phyloP scores from a whole-genome alignment of 2,888 invertebrate species.

The Luperina testacea region DNA sequence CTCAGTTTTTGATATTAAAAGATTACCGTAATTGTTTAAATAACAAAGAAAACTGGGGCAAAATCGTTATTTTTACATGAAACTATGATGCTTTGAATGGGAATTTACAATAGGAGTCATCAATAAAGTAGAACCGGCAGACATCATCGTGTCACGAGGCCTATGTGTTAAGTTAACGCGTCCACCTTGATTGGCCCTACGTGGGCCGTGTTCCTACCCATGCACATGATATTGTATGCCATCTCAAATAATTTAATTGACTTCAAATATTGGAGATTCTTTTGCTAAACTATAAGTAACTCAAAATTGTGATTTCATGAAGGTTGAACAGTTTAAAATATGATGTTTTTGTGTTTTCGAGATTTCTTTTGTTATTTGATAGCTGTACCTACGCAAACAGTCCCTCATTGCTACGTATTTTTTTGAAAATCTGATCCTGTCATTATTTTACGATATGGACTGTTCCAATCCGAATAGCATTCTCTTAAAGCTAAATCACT shows the following conservation, averaged over 20 bases:
- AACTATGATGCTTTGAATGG: conserved; percentile 10
- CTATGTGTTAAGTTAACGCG: conserved; percentile 70
- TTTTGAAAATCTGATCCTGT: neutral
- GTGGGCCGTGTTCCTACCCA: conserved; percentile 66
- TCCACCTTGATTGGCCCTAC: conserved; percentile 71
- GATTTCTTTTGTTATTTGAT: conserved; percentile 6
- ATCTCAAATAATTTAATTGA: conserved; percentile 45
- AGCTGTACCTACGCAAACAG: neutral
- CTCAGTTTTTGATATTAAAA: conserved; percentile 16
- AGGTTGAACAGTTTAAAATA: neutral
- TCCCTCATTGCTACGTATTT: neutral
- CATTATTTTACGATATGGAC: neutral
- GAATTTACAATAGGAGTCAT: conserved; percentile 43
- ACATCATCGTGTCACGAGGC: conserved; percentile 70
- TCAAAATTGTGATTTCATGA: conserved; percentile 27
- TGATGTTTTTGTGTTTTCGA: neutral
- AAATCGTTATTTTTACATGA: conserved; percentile 22
- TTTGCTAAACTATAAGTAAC: conserved; percentile 3
- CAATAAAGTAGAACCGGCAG: conserved; percentile 59
- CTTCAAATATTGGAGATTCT: conserved; percentile 29
- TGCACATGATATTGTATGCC: conserved; percentile 47
- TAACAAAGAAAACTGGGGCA: conserved; percentile 27
- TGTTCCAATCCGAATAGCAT: neutral
- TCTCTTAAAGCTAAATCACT: neutral
- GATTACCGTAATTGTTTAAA: conserved; percentile 13